Evolutionary conservation across 1,140 invertebrate genomes (phyloP), one percentile per base, ranked within the genome.

Genomic region (Gonatopus flavifemur): DNA sequence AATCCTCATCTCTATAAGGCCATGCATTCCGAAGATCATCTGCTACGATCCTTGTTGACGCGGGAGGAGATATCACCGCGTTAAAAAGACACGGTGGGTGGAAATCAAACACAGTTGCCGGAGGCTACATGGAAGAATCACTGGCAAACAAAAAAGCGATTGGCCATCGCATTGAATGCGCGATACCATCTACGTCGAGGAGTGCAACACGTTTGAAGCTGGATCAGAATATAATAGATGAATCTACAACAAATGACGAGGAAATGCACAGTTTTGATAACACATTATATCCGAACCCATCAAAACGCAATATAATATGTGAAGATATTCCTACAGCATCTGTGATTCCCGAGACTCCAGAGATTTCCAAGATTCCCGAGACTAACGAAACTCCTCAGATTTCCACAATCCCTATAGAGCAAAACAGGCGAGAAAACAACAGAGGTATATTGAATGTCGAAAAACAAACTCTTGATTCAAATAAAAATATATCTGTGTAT

Each of bases 1-100:
- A 40, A 40, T 40, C 21, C 38, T 9, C 16, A 40, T 5, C 13
- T 12, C 3, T 40, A 40, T 24, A 40, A 12, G 22, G 38, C 2
- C 38, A 40, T 10, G 15, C 38, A 21, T 25, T 21, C 13, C 1
- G 38, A 40, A 9, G 38, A 24, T 40, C 38, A 4, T 40, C 20
- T 5, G 38, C 38, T 13, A 40, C 38, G n/a, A 40, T 40, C 9
- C n/a, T 40, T 12, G 38, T 40, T 12, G 38, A 40, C 38, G 38
- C 20, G 8, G 38, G 38, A 24, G 38, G 19, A 22, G 38, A 40
- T 24, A 20, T 40, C 10, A 40, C 38, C 12, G 38, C 22, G 9
- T 15, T 40, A 21, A 20, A 40, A 22, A 22, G 38, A n/a, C 3
- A 40, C 19, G 38, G 19, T 4, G 38, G 38, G 3, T 40, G 38